Evolutionary conservation across 2,888 invertebrate genomes (phyloP).

Genomic region (Phortica magna): DNA sequence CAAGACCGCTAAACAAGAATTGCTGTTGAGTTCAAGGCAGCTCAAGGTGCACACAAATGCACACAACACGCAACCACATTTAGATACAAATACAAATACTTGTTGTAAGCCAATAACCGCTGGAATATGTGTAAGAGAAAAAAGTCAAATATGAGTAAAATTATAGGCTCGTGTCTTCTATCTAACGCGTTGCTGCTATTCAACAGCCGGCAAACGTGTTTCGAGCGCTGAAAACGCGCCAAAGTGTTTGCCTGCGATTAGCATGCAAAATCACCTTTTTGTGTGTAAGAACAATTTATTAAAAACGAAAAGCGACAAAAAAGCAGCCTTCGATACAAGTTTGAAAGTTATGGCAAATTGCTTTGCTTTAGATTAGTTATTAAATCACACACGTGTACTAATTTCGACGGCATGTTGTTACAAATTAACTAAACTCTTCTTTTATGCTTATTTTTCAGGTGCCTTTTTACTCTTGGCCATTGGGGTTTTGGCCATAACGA

Average conservation of each 20-base stretch:
- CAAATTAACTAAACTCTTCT: background rate
- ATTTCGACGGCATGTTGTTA: background rate
- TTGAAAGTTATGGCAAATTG: background rate
- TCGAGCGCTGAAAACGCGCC: background rate
- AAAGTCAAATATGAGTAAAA: no score
- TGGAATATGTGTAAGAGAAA: no score
- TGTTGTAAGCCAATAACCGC: no score
- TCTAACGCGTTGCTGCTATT: background rate
- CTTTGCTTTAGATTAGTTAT: slow-evolving; percentile 9
- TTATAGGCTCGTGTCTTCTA: no score
- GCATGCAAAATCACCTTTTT: background rate
- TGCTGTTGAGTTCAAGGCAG: no score
- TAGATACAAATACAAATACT: no score
- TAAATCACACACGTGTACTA: background rate
- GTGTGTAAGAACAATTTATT: background rate
- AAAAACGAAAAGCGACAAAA: background rate
- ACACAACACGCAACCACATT: no score
- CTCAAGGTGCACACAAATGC: no score
- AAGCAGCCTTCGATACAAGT: background rate
- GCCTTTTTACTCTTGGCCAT: slow-evolving; percentile 84
- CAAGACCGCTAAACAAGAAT: no score
- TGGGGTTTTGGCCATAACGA: slow-evolving; percentile 83
- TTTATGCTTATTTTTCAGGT: slow-evolving; percentile 79
- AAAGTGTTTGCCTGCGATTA: background rate
- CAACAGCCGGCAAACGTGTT: background rate